These are phyloP conservation scores for Macquaria ambigua DNA, from an alignment of 2,113 vertebrate species.

Conservation along the genomic window DNA sequence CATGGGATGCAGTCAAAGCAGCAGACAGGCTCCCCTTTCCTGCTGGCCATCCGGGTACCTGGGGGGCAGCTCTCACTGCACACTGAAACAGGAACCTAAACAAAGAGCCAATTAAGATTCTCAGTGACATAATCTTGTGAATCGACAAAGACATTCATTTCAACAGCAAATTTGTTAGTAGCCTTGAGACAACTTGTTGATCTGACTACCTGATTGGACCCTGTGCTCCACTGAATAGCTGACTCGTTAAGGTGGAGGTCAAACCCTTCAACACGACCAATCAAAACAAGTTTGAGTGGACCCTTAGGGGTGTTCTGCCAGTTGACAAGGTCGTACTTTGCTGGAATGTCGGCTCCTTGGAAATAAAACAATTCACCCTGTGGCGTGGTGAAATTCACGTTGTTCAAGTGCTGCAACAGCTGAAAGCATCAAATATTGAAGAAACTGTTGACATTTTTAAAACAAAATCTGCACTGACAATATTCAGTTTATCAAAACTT, in stretches of 20 bases:
- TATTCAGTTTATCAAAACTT: background rate
- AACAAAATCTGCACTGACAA: background rate
- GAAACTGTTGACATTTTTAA: background rate
- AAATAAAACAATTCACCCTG: slow-evolving; percentile 80
- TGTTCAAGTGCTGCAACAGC: slow-evolving; percentile 80
- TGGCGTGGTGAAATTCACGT: slow-evolving; percentile 80
- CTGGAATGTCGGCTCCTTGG: slow-evolving; percentile 70
- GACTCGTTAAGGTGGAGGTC: slow-evolving; percentile 76
- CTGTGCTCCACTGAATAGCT: slow-evolving; percentile 78
- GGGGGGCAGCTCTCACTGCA: slow-evolving; percentile 82
- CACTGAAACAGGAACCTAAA: slow-evolving; percentile 81
- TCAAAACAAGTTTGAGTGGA: slow-evolving; percentile 58
- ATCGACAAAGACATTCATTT: background rate
- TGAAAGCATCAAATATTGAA: slow-evolving; percentile 42
- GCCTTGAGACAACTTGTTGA: background rate
- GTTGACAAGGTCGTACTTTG: slow-evolving; percentile 85
- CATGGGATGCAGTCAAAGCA: slow-evolving; percentile 87
- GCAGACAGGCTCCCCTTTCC: slow-evolving; percentile 83
- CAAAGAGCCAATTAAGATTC: background rate
- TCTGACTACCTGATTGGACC: slow-evolving; percentile 52
- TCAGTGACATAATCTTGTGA: background rate
- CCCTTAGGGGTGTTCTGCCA: slow-evolving; percentile 77
- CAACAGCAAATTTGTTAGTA: background rate
- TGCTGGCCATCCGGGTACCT: slow-evolving; percentile 79
- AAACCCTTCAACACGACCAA: slow-evolving; percentile 76